Evolutionary conservation across 2,797 vertebrate species (phyloP).

Genomic region (Amblyraja radiata): DNA sequence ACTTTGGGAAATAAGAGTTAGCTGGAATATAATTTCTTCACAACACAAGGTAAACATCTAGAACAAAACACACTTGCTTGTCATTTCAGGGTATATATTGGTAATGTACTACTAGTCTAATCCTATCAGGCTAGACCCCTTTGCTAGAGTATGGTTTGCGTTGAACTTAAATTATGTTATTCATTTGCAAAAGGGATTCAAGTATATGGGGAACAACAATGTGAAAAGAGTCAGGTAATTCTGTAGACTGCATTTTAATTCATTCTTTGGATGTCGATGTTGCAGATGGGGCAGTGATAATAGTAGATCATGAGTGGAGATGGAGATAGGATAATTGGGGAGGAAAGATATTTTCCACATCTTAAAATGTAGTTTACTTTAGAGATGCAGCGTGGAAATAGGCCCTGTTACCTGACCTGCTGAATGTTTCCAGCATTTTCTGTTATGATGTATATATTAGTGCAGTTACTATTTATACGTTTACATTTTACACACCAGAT

Average conservation of each 20-base stretch:
- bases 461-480: not conserved
- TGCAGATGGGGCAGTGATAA: not conserved
- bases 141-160: not conserved
- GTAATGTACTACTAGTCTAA: no score
- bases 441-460: not conserved
- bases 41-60: not conserved
- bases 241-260: not conserved
- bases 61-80: not conserved
- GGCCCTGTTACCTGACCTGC: no score
- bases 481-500: not conserved
- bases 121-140: not conserved
- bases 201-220: not conserved
- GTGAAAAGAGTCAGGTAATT: not conserved
- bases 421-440: not conserved
- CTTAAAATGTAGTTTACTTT: no score
- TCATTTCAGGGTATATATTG: no score
- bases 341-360: no score
- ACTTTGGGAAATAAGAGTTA: no score
- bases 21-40: not conserved
- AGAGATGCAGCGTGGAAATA: no score
- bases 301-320: not conserved
- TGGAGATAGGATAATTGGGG: no score
- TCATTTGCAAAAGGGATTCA: not conserved
- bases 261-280: not conserved
- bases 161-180: not conserved